Evolutionary conservation across 2,888 invertebrate species (phyloP).

Genomic region (Orthosia incerta): DNA sequence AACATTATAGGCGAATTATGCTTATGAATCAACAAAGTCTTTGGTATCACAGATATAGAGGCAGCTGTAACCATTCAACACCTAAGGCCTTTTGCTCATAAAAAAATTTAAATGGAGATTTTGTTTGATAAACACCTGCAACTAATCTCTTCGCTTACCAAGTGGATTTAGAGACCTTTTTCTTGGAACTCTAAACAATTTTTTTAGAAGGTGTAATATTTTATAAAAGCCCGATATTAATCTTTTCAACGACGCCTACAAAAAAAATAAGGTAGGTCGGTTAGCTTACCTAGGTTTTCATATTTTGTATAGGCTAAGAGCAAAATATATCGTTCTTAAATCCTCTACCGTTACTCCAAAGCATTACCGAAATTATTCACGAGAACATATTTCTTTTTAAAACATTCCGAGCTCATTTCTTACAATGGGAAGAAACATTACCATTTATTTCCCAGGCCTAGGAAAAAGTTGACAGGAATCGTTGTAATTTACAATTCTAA

Average conservation of each 20-base stretch:
- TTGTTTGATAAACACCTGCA: too few relatives aligned
- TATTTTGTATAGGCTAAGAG: constrained; percentile 33
- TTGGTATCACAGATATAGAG: too few relatives aligned
- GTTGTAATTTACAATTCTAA: constrained; percentile 59
- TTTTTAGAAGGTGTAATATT: background rate
- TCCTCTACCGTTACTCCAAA: constrained; percentile 37
- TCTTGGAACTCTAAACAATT: background rate
- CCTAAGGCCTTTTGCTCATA: too few relatives aligned
- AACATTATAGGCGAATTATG: too few relatives aligned
- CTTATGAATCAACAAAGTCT: too few relatives aligned
- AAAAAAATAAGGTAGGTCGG: constrained; percentile 15
- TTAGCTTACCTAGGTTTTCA: background rate
- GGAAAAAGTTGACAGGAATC: constrained; percentile 45
- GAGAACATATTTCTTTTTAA: constrained; percentile 45
- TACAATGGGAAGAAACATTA: constrained; percentile 33
- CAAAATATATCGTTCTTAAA: constrained; percentile 28
- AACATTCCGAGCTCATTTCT: constrained; percentile 43
- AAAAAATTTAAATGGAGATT: too few relatives aligned
- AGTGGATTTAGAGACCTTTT: background rate
- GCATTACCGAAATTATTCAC: constrained; percentile 51
- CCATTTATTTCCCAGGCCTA: constrained; percentile 42
- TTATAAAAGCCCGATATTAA: constrained; percentile 10
- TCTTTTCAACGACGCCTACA: background rate
- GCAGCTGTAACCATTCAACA: too few relatives aligned
- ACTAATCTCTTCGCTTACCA: background rate